Evolutionary conservation across 2,888 invertebrate species (phyloP), one percentile per base, ranked within the genome.

Genomic region (Hydrotaea cyrtoneurina): DNA sequence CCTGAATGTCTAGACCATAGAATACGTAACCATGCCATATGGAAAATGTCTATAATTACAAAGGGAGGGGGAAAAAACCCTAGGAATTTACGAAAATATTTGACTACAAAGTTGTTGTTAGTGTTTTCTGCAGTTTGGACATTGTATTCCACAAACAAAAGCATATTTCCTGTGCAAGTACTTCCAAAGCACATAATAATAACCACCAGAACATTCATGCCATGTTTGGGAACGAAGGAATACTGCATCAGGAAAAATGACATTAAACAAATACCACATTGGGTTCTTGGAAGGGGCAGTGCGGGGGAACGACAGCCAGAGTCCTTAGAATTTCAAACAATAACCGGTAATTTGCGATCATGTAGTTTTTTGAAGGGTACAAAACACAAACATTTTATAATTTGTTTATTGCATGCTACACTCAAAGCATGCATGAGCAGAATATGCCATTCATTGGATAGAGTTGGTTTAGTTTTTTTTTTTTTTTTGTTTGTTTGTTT

Each of bases 361-460:
- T 83, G 79, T 86, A 77, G 64, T 80, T 74, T n/a, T 59, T 73
- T 78, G 72, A 69, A 39, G 21, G 66, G 66, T 17, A 73, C 17
- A 36, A n/a, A 31, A 31, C 31, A 31, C 72, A 69, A 80, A 69
- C 73, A 80, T 75, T 74, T 76, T 76, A 79, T 86, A 87, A 88
- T 88, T 87, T 87, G 82, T 80, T 86, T 85, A 81, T 88, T 80
- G 86, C 87, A 88, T 87, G 87, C 79, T 85, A 80, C 7, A 46
- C 50, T 15, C 23, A 46, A 21, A 72, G 36, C 19, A 71, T 3
- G 50, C n/a, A 23, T 15, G 26, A 26, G 15, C n/a, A 50, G 50
- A 50, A 1, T 50, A 15, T 23, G 59, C 31, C 31, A 31, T 31
- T 31, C 31, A 31, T 59, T 59, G 0, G 26, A 59, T 59, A 15